Evolutionary conservation across 2,888 invertebrate genomes (phyloP), one percentile per base, ranked within the genome.

Genomic region (Omphaloscelis lunosa): DNA sequence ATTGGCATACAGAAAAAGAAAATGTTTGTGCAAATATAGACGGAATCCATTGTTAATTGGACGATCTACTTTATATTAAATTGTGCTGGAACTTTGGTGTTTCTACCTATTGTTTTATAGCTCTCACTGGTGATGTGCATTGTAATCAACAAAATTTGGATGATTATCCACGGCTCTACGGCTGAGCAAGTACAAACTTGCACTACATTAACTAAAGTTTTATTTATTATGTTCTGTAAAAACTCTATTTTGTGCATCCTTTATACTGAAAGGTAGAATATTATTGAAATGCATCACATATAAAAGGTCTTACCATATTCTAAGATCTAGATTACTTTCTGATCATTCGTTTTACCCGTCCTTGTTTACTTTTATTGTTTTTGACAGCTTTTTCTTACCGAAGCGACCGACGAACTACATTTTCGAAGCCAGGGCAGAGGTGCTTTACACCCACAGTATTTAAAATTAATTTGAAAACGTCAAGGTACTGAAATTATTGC

Each of bases 1-100:
- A 83, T 65, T 77, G 65, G 27, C n/a, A 56, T 23, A 69, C 39
- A 48, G 39, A 41, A 68, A 78, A 56, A 67, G 17, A 58, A 58
- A 79, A 65, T 80, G 72, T 85, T 90, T 89, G 88, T 89, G 88
- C 88, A 81, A 34, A 78, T 79, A 82, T 67, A 88, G 90, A 91
- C 90, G 90, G 90, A 90, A 83, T 87, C 39, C 76, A 80, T 83
- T 85, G 27, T 72, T 72, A 79, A 56, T 80, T 86, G 90, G 90
- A 91, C 90, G 86, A 81, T 82, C 76, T 88, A 82, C 39, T 82
- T 79, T 65, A 59, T 45, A 34, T 45, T 45, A 75, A 72, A 70
- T 79, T 84, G 82, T 82, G 81, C 80, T 70, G 70, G 23, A 56
- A 70, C 65, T 59, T 48, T 83, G 65, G 23, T 80, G 70, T 56